Percentiles rank a stretch among this genome's conserved stretches.
Conservation (phyloP, 2,113 vertebrate genomes). For the Eclectus roratus region DNA sequence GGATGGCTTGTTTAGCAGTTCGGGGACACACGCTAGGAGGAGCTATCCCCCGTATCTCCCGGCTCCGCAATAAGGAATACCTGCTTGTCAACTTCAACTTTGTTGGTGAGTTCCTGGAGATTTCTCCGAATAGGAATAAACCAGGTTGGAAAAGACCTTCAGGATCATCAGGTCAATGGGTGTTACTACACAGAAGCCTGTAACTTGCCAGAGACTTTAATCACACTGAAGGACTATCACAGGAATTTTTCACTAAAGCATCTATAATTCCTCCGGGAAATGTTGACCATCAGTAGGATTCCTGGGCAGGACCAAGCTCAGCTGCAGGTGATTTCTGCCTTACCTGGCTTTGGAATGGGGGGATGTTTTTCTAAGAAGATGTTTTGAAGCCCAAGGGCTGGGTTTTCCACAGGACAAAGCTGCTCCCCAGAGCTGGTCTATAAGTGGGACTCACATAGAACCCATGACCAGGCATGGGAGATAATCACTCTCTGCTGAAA, state of each 20-base stretch:
- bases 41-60: too few relatives aligned
- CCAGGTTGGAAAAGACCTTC: neutral
- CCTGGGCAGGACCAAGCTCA: neutral
- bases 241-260: neutral
- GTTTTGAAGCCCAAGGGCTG: neutral
- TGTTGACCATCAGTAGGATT: neutral
- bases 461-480: accelerated
- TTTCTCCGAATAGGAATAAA: neutral
- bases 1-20: too few relatives aligned
- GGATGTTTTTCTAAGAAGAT: neutral
- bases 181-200: neutral
- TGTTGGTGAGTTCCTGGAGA: too few relatives aligned
- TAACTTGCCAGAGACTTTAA: neutral
- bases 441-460: accelerated
- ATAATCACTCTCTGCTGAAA: neutral
- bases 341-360: neutral
- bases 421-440: neutral
- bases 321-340: neutral
- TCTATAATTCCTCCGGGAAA: neutral
- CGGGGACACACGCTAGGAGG: too few relatives aligned
- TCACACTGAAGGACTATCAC: neutral
- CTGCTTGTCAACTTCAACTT: too few relatives aligned
- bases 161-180: accelerated
- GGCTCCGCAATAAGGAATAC: too few relatives aligned
- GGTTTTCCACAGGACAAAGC: neutral